Base-by-base conservation (phyloP, 2,113 vertebrate species). In the Ceyx margarethae region DNA sequence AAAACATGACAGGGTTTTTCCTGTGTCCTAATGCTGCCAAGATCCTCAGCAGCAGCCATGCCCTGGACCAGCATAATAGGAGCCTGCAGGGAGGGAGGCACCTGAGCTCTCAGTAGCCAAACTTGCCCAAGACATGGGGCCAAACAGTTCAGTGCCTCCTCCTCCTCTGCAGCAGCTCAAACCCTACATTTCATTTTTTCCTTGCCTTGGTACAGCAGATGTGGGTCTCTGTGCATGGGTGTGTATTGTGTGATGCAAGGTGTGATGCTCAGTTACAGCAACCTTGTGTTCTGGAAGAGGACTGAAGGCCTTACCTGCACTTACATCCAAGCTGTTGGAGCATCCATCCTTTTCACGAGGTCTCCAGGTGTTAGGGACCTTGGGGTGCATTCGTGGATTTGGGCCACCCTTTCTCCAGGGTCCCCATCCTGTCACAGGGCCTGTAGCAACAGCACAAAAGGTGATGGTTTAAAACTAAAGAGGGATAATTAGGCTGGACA, bases 221-320 rank as follows among this genome's bases (percentile, higher is more conserved):
- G 54, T 15, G 40, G 31, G 50, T 37, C 33, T 85, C 58, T 20
- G 26, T 28, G 19, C 2, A 11, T 4, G 13, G 33, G 37, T 2
- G 2, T 1, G 10, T 7, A 15, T 6, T 4, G 26, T 2, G 0
- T 6, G n/a, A 53, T 15, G 16, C 5, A 1, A 64, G 76, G 1
- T 6, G 19, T 10, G 56, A 23, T 25, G 54, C n/a, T 73, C 31
- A 19, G 28, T 25, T 22, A 6, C 15, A 80, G 33, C 37, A 28
- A n/a, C 48, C 43, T 43, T 33, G 14, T 12, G 9, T 12, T 26
- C 48, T 35, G 13, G 20, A 46, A 37, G 43, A 58, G n/a, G 16
- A 61, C 1, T 2, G 5, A 28, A 31, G 13, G 3, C 11, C 29
- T 45, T 43, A 6, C 25, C 67, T 60, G 62, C 18, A 1, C 42